These are phyloP conservation scores for Malurus melanocephalus DNA, from an alignment of 2,113 vertebrate species.

Conservation along the genomic window DNA sequence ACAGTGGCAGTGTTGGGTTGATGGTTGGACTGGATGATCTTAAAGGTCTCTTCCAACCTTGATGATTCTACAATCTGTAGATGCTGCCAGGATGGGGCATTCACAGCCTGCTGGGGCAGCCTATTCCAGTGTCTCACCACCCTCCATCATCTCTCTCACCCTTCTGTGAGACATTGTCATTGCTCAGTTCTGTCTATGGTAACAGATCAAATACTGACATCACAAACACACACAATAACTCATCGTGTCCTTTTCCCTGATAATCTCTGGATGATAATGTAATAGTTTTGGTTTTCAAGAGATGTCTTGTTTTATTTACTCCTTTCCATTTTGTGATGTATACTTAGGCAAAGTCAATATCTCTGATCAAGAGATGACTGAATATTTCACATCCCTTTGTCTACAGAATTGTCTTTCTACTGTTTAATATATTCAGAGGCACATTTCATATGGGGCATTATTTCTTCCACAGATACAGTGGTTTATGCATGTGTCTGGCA, in stretches of 20 bases:
- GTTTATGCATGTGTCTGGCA: not conserved
- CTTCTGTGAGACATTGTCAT: not conserved
- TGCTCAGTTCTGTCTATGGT: not conserved
- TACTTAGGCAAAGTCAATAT: not conserved
- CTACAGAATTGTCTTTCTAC: not conserved
- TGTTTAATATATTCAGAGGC: conserved; percentile 28
- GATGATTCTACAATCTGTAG: not conserved
- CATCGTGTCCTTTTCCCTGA: not conserved
- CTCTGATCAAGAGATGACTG: not conserved
- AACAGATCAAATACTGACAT: not conserved
- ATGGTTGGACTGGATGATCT: not conserved
- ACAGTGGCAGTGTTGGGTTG: not conserved
- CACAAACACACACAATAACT: not conserved
- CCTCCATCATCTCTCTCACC: not conserved
- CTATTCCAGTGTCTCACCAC: not conserved
- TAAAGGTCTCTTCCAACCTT: not conserved
- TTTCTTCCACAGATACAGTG: not conserved
- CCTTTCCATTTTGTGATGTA: not conserved
- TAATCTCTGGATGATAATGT: not conserved
- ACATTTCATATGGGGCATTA: conserved; percentile 18
- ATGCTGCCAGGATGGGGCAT: not conserved
- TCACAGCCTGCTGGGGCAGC: not conserved
- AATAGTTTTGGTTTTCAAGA: not conserved
- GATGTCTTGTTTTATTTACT: not conserved
- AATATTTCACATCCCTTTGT: conserved; percentile 9